A percentile compares a stretch with the other conserved stretches of the same genome.
Conservation (phyloP, 1,140 invertebrate species). For the Trichonephila clavipes region DNA sequence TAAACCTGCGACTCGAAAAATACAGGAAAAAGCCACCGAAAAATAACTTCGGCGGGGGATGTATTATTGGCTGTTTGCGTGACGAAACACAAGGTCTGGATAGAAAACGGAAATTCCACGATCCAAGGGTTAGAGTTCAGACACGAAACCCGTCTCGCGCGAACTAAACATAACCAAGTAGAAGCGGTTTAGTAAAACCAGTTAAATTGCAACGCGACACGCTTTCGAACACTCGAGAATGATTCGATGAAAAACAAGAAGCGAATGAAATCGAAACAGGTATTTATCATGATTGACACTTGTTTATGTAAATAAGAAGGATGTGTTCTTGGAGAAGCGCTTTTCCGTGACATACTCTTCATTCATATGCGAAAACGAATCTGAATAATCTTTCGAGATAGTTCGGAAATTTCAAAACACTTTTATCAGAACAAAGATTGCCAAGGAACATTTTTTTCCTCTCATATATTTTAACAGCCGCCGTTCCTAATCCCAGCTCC, state of each 20-base stretch:
- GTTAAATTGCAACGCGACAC: neutral
- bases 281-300: neutral
- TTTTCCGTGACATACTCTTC: neutral
- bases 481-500: no score
- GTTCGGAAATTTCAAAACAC: no score
- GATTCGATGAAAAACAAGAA: neutral
- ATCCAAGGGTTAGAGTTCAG: neutral
- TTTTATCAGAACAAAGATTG: no score
- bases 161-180: neutral
- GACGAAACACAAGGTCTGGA: constrained; percentile 1
- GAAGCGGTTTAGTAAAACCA: neutral
- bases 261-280: neutral
- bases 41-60: neutral
- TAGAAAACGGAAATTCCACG: neutral
- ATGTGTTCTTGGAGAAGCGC: neutral
- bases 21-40: neutral
- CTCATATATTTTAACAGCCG: no score
- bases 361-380: no score
- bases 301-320: neutral
- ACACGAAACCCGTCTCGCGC: neutral
- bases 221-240: neutral
- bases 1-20: neutral
- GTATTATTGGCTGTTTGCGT: neutral
- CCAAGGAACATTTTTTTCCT: no score
- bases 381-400: no score